Conservation (phyloP, 1,140 invertebrate species). For the Anastrepha ludens region DNA sequence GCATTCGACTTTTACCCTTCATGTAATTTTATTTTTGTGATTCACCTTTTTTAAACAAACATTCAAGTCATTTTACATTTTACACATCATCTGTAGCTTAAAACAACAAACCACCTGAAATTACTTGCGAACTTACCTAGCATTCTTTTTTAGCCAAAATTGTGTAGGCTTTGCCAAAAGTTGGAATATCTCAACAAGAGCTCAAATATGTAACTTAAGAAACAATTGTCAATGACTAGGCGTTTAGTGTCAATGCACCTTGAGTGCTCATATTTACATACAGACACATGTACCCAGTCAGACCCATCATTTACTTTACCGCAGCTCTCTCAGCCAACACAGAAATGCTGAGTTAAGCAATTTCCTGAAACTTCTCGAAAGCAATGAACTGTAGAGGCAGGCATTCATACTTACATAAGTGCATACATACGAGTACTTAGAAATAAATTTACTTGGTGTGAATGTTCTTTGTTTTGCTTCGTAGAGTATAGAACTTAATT, state of each 20-base stretch:
- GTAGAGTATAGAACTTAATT: neutral
- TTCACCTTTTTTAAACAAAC: too few species aligned
- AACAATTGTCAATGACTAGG: constrained; percentile 33
- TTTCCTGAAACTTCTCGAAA: constrained; percentile 34
- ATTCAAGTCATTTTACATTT: too few species aligned
- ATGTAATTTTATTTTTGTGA: too few species aligned
- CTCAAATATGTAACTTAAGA: neutral
- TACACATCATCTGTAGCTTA: too few species aligned
- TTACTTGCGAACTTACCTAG: too few species aligned
- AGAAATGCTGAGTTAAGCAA: constrained; percentile 23
- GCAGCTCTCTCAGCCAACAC: neutral
- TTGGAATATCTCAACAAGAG: neutral
- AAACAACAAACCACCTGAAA: too few species aligned
- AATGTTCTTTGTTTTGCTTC: neutral
- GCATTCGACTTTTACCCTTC: too few species aligned
- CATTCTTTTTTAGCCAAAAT: too few species aligned
- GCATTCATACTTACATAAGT: neutral
- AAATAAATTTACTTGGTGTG: neutral
- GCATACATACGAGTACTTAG: neutral
- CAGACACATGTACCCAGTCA: neutral
- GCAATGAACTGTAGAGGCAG: constrained; percentile 8
- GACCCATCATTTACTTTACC: neutral
- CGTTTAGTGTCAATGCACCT: neutral
- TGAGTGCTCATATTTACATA: neutral
- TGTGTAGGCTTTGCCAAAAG: neutral